These are phyloP conservation scores for Aurelia aurita complex sp. Pacific DNA, from an alignment of 30 jellyfish, hydroid and myxozoan species.

Conservation along the genomic window DNA sequence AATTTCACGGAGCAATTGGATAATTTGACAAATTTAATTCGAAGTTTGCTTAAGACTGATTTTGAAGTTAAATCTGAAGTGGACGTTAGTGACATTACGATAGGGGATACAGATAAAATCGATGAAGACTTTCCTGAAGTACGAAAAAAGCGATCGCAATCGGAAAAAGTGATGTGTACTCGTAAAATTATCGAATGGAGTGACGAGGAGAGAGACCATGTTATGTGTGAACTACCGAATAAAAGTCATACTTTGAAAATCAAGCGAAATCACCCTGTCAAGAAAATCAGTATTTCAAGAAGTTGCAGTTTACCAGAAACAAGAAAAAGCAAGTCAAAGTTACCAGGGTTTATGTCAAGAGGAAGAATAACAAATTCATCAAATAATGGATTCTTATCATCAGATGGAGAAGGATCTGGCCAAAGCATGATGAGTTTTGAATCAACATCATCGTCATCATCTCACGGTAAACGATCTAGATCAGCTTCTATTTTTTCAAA, in stretches of 20 bases:
- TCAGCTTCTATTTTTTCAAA: conserved; percentile 54
- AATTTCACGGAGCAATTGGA: conserved; percentile 21
- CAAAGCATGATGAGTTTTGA: conserved; percentile 66
- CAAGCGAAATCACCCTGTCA: background rate
- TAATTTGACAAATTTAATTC: conserved; percentile 16
- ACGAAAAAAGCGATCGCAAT: conserved; percentile 29
- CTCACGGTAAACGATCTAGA: conserved; percentile 52
- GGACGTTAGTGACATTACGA: background rate
- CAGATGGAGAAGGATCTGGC: conserved; percentile 69
- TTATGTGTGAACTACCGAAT: conserved; percentile 32
- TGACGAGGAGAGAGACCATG: conserved; percentile 52
- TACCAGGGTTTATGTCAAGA: conserved; percentile 8
- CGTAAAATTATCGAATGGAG: conserved; percentile 28
- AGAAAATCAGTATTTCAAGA: conserved; percentile 16
- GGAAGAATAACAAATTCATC: conserved; percentile 14
- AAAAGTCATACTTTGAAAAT: conserved; percentile 2
- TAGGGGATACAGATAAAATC: background rate
- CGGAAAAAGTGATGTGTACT: conserved; percentile 8
- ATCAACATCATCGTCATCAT: conserved; percentile 43
- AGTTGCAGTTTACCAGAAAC: conserved; percentile 52
- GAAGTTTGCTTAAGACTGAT: conserved; percentile 15
- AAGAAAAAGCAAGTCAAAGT: conserved; percentile 26
- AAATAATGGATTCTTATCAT: background rate
- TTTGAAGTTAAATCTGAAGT: conserved; percentile 23
- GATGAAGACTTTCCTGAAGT: conserved; percentile 3